phyloP scores from a whole-genome alignment of 2,797 vertebrate genomes.

The Microctenopoma stevenorrisi region DNA sequence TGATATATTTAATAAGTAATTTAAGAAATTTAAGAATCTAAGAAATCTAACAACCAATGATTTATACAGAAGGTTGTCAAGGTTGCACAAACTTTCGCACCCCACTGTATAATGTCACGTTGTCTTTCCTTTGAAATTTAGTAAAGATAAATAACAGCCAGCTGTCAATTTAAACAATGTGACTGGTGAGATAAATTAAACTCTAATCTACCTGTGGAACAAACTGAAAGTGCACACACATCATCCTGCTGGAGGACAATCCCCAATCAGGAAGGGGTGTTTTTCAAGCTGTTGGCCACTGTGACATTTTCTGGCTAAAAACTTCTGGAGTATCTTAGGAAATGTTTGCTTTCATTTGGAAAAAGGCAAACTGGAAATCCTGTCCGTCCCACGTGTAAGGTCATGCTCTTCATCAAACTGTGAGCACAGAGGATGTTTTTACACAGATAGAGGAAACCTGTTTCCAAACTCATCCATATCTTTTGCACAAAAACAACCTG shows the following conservation, averaged over 20 bases:
- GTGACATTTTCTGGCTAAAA: conserved; percentile 65
- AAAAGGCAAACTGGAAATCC: conserved; percentile 75
- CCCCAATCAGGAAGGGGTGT: conserved; percentile 35
- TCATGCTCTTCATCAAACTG: conserved; percentile 47
- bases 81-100: no score
- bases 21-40: no score
- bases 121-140: not conserved
- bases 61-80: not conserved
- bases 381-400: conserved; percentile 60
- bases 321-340: conserved; percentile 61
- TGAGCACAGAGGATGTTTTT: conserved; percentile 58
- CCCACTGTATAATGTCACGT: not conserved
- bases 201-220: conserved; percentile 2
- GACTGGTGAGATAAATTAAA: not conserved
- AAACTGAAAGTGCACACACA: conserved; percentile 6
- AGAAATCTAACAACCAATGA: no score
- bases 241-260: conserved; percentile 54
- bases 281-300: conserved; percentile 43
- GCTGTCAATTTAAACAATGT: not conserved
- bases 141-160: not conserved
- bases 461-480: conserved; percentile 28
- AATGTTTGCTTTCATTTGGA: conserved; percentile 59
- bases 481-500: conserved; percentile 1
- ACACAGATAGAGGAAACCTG: conserved; percentile 58
- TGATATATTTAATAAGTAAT: no score